A percentile compares a stretch with the other conserved stretches of the same genome.
Conservation (phyloP, 2,888 invertebrate genomes). For the Caradrina clavipalpis region DNA sequence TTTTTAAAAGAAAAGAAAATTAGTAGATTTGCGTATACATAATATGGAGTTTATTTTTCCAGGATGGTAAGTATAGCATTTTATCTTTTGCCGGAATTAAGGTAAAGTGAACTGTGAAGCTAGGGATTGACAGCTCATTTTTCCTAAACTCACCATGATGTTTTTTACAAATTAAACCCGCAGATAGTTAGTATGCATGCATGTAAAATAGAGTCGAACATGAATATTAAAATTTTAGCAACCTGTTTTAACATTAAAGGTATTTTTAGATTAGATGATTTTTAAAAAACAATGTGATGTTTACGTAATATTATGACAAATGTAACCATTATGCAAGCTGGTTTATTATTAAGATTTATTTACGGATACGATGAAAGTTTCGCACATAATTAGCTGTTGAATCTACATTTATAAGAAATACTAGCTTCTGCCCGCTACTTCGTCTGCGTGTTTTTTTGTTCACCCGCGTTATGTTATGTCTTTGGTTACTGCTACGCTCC, state of each 20-base stretch:
- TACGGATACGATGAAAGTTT: no score
- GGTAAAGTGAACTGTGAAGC: no score
- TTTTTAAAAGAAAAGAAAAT: not conserved
- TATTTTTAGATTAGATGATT: slow-evolving; percentile 5
- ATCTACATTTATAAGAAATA: not conserved
- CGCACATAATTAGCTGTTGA: not conserved
- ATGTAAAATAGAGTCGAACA: not conserved
- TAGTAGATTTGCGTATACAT: not conserved
- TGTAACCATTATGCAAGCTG: not conserved
- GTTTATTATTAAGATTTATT: no score
- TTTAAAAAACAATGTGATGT: not conserved
- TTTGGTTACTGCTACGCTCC: no score
- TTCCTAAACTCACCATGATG: no score
- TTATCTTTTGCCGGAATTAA: not conserved
- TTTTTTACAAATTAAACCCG: no score
- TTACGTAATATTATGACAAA: slow-evolving; percentile 13
- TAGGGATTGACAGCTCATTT: no score
- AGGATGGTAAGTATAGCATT: not conserved
- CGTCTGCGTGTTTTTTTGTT: no score
- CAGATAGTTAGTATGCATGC: no score
- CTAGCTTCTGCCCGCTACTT: no score
- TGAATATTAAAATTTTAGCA: slow-evolving; percentile 14
- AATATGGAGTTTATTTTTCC: not conserved
- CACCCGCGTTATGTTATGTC: no score
- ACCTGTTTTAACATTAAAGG: slow-evolving; percentile 1